Percentiles rank a stretch among this genome's conserved stretches.
Evolutionary conservation across 2,888 invertebrate genomes (phyloP).

Genomic region (Drosophila kokeensis): DNA sequence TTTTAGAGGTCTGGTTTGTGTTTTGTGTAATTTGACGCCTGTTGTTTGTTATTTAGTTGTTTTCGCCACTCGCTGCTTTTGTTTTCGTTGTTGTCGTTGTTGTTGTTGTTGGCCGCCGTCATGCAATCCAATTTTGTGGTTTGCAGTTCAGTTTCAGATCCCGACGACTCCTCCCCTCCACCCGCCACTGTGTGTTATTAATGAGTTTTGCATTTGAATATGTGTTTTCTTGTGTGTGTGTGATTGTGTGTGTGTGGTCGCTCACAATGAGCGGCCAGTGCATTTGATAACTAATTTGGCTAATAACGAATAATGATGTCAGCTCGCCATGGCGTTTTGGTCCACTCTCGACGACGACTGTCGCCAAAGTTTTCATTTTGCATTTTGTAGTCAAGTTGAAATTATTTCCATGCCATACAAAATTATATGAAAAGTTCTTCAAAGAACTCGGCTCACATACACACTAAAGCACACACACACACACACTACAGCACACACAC

Average conservation of each 20-base stretch:
- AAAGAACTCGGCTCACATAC: slow-evolving; percentile 35
- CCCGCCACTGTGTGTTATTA: slow-evolving; percentile 55
- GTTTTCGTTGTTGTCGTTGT: slow-evolving; percentile 51
- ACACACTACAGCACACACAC: slow-evolving; percentile 11
- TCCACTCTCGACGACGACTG: neutral
- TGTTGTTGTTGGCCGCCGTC: slow-evolving; percentile 52
- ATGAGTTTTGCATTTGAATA: slow-evolving; percentile 61
- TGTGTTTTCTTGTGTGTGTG: neutral
- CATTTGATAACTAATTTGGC: slow-evolving; percentile 65
- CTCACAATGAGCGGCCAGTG: slow-evolving; percentile 40
- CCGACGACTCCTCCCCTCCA: neutral
- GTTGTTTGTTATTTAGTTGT: slow-evolving; percentile 80
- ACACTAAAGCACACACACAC: slow-evolving; percentile 11
- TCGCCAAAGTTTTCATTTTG: slow-evolving; percentile 33
- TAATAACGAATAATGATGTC: slow-evolving; percentile 58
- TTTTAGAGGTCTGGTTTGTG: slow-evolving; percentile 54
- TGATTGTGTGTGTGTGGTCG: slow-evolving; percentile 12
- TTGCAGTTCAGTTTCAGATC: slow-evolving; percentile 47
- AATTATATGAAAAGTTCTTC: slow-evolving; percentile 60
- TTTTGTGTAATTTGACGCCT: slow-evolving; percentile 79
- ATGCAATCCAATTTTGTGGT: slow-evolving; percentile 80
- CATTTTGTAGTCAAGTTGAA: slow-evolving; percentile 39
- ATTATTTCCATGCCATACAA: slow-evolving; percentile 57
- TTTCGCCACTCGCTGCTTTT: slow-evolving; percentile 32
- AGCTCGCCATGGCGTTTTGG: slow-evolving; percentile 8